Base-by-base conservation (phyloP, 2,797 vertebrate genomes). In the Sebastes vulpes region DNA sequence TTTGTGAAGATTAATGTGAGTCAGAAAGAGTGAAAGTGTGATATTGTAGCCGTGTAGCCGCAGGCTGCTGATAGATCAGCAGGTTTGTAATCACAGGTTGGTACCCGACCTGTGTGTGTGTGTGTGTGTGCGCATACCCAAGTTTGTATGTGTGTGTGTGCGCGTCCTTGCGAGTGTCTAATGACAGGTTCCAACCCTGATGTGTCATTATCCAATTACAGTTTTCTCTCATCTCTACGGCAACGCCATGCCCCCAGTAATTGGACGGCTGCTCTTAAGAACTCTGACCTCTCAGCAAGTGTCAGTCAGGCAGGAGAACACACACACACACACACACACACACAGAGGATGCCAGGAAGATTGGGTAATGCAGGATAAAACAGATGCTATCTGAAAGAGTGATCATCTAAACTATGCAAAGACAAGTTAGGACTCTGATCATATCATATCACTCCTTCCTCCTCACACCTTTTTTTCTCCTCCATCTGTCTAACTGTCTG, bases 181-280 rank as follows among this genome's bases (percentile, higher is more conserved):
- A 95, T 95, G 86, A 93, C 88, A 91, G 94, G 91, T 88, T 95
- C 69, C 73, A 87, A 72, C 75, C 63, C 90, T 75, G 77, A 92
- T 81, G 86, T 94, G 91, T 93, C 87, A 94, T 95, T 93, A 95
- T 95, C 93, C 93, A 93, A 95, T 95, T 95, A 93, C 91, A 83
- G 92, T 88, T 90, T 93, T 93, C 93, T 94, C 83, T 93, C 92
- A 94, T 95, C 89, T 94, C 91, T 86, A 87, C 79, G 81, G 90
- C 86, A 93, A 92, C 93, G 77, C 86, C 79, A 78, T 88, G 86
- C 84, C 65, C 89, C 83, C 74, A 60, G 64, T 91, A 91, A 93
- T 93, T 92, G 91, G 88, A 88, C 67, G 84, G 87, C 79, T 88
- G 84, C 83, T 92, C 88, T 89, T 70, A 88, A 90, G 93, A 91